phyloP scores from a whole-genome alignment of 2,888 invertebrate genomes.

The Psylliodes chrysocephalus region DNA sequence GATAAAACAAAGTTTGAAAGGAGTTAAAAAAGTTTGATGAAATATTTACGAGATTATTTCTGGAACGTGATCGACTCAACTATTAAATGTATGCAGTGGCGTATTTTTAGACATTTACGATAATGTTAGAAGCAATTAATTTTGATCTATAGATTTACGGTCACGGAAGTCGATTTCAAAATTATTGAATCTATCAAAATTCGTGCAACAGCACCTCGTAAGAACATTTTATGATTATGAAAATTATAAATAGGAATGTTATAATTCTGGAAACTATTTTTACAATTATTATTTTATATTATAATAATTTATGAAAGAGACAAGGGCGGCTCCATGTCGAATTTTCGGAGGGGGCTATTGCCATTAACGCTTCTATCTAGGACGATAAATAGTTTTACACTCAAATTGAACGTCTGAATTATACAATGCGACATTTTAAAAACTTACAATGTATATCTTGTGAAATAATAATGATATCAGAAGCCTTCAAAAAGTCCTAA shows the following conservation, averaged over 20 bases:
- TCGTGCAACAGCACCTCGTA: not conserved
- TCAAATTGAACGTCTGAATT: too few species aligned
- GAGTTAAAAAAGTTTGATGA: not conserved
- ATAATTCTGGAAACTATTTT: not conserved
- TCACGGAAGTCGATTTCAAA: conserved; percentile 2
- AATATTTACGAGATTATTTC: conserved; percentile 13
- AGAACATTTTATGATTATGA: not conserved
- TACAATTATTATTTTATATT: too few species aligned
- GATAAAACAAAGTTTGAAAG: not conserved
- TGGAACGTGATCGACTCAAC: conserved; percentile 3
- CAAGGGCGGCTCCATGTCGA: too few species aligned
- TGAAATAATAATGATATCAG: too few species aligned
- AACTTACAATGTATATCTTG: too few species aligned
- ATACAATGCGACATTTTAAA: too few species aligned
- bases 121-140: conserved; percentile 2
- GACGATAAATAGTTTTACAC: too few species aligned
- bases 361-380: too few species aligned
- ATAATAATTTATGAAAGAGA: too few species aligned
- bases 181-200: not conserved
- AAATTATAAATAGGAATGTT: not conserved
- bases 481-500: too few species aligned
- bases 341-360: too few species aligned
- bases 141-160: conserved; percentile 1
- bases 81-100: not conserved
- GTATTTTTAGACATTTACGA: conserved; percentile 17